Percentiles rank a stretch among this genome's conserved stretches.
Evolutionary conservation across 2,888 invertebrate species (phyloP).

Genomic region (Sphinx pinastri): DNA sequence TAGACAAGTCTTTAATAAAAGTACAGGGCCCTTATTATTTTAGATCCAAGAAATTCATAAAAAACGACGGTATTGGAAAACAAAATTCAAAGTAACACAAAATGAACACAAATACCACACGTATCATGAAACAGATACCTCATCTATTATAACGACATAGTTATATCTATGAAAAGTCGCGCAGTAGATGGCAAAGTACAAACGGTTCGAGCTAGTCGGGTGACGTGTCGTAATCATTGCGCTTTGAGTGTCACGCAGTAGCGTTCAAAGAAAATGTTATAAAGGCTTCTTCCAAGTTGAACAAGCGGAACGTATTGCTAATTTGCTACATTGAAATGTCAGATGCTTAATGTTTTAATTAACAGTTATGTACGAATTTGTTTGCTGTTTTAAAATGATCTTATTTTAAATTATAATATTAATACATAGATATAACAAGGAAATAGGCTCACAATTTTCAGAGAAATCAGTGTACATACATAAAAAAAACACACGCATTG

Average conservation of each 20-base stretch:
- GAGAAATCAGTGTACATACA: too few relatives aligned
- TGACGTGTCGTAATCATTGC: not conserved
- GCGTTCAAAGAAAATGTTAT: constrained; percentile 21
- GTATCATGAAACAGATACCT: not conserved
- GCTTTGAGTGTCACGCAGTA: constrained; percentile 13
- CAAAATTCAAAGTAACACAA: too few relatives aligned
- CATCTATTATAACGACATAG: not conserved
- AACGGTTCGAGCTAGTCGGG: not conserved
- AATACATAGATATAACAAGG: too few relatives aligned
- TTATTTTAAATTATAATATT: too few relatives aligned
- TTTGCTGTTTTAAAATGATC: not conserved
- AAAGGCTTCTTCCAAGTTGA: not conserved
- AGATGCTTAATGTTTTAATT: not conserved
- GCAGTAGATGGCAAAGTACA: not conserved
- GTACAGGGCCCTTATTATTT: too few relatives aligned
- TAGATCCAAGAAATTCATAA: too few relatives aligned
- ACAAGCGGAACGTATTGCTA: not conserved
- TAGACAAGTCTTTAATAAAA: too few relatives aligned
- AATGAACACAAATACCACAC: not conserved
- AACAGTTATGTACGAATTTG: not conserved
- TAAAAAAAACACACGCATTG: too few relatives aligned
- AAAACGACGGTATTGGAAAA: too few relatives aligned
- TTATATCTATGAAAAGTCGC: not conserved
- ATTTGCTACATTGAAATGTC: too few relatives aligned
- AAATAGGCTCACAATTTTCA: too few relatives aligned